These are phyloP conservation scores for Phoeniculus purpureus DNA, from an alignment of 2,797 vertebrate genomes.

Conservation along the genomic window DNA sequence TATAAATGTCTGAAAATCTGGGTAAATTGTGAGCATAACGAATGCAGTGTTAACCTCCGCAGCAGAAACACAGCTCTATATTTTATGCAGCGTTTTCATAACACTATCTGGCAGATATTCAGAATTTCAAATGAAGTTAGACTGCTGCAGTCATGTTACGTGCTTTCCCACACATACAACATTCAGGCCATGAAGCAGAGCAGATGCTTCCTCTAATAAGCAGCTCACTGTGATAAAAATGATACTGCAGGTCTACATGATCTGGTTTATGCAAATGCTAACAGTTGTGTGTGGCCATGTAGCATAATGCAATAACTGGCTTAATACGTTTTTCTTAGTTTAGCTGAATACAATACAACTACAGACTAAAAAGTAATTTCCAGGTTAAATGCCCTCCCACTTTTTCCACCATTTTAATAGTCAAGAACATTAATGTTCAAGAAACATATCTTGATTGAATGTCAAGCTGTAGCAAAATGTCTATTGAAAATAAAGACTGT, in stretches of 20 bases:
- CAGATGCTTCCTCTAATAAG: slow-evolving; percentile 15
- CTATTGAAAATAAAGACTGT: background rate
- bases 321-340: slow-evolving; percentile 44
- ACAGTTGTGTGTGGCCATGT: background rate
- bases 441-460: background rate
- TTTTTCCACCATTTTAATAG: background rate
- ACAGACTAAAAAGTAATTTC: slow-evolving; percentile 27
- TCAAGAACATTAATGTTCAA: background rate
- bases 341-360: slow-evolving; percentile 37
- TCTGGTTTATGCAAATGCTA: slow-evolving; percentile 23
- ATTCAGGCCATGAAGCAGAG: slow-evolving; percentile 3
- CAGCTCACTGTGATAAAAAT: slow-evolving; percentile 30
- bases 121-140: slow-evolving; percentile 39
- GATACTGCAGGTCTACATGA: slow-evolving; percentile 24
- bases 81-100: slow-evolving; percentile 39
- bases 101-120: slow-evolving; percentile 41
- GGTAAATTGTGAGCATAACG: slow-evolving; percentile 1
- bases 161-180: slow-evolving; percentile 12
- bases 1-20: background rate
- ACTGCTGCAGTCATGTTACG: slow-evolving; percentile 35
- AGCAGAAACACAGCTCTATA: background rate
- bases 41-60: background rate
- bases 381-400: background rate
- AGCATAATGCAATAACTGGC: slow-evolving; percentile 22
- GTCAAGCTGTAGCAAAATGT: background rate